phyloP scores from a whole-genome alignment of 2,888 invertebrate genomes.

The Philopedon plagiatum region DNA sequence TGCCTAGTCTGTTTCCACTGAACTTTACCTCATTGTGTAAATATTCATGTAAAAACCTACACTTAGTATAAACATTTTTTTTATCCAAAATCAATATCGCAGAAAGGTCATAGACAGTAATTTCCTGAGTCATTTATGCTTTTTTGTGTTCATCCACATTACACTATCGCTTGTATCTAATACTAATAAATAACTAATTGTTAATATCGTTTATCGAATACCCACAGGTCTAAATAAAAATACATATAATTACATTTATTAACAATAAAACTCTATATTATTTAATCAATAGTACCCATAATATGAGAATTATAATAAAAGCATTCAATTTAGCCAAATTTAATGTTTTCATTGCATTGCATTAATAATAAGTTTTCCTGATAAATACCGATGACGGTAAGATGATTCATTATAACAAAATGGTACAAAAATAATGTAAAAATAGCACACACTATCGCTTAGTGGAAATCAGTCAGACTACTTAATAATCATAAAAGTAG shows the following conservation, averaged over 20 bases:
- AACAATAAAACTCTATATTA: background rate
- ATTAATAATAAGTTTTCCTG: too few species aligned
- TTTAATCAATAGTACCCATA: background rate
- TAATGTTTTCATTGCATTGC: too few species aligned
- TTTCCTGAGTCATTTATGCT: background rate
- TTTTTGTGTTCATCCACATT: conserved; percentile 1
- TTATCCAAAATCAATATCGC: background rate
- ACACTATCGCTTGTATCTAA: background rate
- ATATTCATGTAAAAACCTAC: background rate
- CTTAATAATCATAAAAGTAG: too few species aligned
- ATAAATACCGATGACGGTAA: too few species aligned
- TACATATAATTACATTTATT: background rate
- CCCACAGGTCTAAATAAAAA: background rate
- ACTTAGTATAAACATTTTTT: background rate
- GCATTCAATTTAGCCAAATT: background rate
- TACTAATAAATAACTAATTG: background rate
- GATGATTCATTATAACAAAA: too few species aligned
- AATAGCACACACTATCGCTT: too few species aligned
- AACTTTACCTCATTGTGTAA: conserved; percentile 27
- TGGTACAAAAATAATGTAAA: too few species aligned
- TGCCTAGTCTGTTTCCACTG: conserved; percentile 68
- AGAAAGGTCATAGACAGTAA: background rate
- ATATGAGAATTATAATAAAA: background rate
- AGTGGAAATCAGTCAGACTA: too few species aligned
- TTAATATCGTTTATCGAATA: background rate